Evolutionary conservation across 35 echinoderm and acorn worm species (phyloP).

Genomic region (Heliocidaris tuberculata): DNA sequence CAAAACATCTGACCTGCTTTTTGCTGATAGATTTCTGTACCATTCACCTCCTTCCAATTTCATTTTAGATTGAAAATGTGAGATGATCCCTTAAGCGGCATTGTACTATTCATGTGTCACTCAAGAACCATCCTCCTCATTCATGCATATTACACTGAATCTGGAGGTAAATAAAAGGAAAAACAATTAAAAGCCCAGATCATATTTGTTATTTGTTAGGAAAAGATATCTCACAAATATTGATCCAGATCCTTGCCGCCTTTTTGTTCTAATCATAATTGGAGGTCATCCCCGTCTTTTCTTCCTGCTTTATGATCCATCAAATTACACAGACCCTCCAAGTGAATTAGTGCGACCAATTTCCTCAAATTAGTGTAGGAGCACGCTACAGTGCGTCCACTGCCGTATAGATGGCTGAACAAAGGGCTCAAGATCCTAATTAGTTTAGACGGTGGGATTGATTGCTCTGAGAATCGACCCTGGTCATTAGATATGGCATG

Average conservation of each 20-base stretch:
- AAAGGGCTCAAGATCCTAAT: background rate
- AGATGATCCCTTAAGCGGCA: too few species aligned
- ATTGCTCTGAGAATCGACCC: background rate
- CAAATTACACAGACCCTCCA: slow-evolving; percentile 1
- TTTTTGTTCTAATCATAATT: background rate
- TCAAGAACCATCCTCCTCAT: too few species aligned
- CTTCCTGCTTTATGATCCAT: background rate
- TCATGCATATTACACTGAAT: background rate
- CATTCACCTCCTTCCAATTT: too few species aligned
- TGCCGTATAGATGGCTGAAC: background rate
- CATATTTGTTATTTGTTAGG: background rate
- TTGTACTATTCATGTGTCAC: too few species aligned
- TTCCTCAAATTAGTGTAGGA: background rate
- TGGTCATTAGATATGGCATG: background rate
- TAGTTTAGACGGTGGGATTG: background rate
- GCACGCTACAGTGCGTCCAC: background rate
- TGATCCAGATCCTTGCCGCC: background rate
- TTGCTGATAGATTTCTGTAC: too few species aligned
- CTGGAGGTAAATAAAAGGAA: background rate
- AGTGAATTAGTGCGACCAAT: slow-evolving; percentile 2
- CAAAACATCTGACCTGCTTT: too few species aligned
- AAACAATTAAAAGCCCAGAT: background rate
- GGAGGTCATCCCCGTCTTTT: background rate
- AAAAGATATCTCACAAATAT: background rate
- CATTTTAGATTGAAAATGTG: too few species aligned